phyloP scores from a whole-genome alignment of 1,140 invertebrate genomes.

The Helicoverpa zea region DNA sequence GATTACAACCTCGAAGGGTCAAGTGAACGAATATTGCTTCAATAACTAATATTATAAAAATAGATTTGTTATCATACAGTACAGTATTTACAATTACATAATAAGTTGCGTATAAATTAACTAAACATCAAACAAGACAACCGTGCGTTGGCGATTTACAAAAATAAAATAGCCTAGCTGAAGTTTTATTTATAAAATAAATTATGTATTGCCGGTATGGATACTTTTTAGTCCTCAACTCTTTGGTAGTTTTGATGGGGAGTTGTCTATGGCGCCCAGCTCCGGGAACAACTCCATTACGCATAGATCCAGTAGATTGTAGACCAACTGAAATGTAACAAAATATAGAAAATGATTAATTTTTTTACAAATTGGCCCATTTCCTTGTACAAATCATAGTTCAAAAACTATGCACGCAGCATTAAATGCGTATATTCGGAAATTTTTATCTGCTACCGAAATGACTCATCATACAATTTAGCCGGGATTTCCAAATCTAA shows the following conservation, averaged over 20 bases:
- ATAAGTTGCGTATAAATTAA: constrained; percentile 67
- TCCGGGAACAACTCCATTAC: constrained; percentile 83
- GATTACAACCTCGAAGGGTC: constrained; percentile 50
- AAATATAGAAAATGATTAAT: not conserved
- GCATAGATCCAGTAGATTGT: constrained; percentile 82
- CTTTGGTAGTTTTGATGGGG: constrained; percentile 56
- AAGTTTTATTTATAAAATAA: constrained; percentile 43
- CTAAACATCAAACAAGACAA: constrained; percentile 60
- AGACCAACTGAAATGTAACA: constrained; percentile 79
- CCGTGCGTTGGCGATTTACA: constrained; percentile 63
- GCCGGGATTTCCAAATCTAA: not conserved
- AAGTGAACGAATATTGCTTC: constrained; percentile 50
- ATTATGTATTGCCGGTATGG: constrained; percentile 1
- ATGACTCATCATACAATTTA: too few relatives aligned
- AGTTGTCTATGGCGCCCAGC: constrained; percentile 51
- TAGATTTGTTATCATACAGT: constrained; percentile 69
- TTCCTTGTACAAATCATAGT: too few relatives aligned
- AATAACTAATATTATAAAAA: constrained; percentile 75
- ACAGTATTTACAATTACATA: constrained; percentile 73
- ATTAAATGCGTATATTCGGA: too few relatives aligned
- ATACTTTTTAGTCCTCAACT: constrained; percentile 63
- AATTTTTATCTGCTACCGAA: too few relatives aligned
- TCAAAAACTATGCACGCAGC: too few relatives aligned
- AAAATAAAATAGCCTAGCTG: constrained; percentile 51
- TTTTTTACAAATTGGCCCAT: too few relatives aligned